phyloP scores from a whole-genome alignment of 2,797 vertebrate species.

The Sorex maritimensis region DNA sequence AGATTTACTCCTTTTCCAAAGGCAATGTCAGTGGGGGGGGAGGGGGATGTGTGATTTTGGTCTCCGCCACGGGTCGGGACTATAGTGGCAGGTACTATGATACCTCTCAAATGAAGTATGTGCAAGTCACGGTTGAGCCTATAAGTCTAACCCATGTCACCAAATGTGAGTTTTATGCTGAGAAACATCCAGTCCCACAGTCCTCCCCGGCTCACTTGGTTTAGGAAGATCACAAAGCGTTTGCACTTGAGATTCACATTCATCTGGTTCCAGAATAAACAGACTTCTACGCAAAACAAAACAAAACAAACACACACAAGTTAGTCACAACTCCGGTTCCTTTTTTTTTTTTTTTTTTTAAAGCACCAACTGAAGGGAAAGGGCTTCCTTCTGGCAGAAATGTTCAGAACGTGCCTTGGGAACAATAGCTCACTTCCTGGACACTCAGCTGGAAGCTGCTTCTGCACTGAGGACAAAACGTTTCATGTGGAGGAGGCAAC shows the following conservation, averaged over 20 bases:
- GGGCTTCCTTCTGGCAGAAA: slow-evolving; percentile 67
- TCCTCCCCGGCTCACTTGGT: background rate
- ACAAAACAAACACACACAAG: slow-evolving; percentile 41
- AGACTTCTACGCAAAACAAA: slow-evolving; percentile 70
- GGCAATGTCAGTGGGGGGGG: background rate
- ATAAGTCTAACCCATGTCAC: background rate
- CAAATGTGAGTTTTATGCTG: background rate
- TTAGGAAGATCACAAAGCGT: slow-evolving; percentile 5
- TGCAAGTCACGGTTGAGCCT: background rate
- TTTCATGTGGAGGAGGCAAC: slow-evolving; percentile 33
- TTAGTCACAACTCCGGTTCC: slow-evolving; percentile 70
- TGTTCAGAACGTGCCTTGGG: slow-evolving; percentile 18
- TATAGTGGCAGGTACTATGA: background rate
- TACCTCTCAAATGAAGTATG: background rate
- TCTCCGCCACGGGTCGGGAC: background rate
- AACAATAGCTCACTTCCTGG: slow-evolving; percentile 76
- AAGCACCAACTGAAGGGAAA: slow-evolving; percentile 47
- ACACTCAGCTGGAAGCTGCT: slow-evolving; percentile 65
- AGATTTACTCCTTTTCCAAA: background rate
- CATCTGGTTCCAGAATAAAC: slow-evolving; percentile 73
- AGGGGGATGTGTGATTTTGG: background rate
- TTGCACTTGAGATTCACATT: slow-evolving; percentile 27
- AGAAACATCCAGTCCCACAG: background rate
- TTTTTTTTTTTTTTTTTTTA: background rate
- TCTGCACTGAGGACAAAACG: slow-evolving; percentile 44